These are phyloP conservation scores for Psittacula echo DNA, from an alignment of 2,797 vertebrate genomes.

Conservation along the genomic window DNA sequence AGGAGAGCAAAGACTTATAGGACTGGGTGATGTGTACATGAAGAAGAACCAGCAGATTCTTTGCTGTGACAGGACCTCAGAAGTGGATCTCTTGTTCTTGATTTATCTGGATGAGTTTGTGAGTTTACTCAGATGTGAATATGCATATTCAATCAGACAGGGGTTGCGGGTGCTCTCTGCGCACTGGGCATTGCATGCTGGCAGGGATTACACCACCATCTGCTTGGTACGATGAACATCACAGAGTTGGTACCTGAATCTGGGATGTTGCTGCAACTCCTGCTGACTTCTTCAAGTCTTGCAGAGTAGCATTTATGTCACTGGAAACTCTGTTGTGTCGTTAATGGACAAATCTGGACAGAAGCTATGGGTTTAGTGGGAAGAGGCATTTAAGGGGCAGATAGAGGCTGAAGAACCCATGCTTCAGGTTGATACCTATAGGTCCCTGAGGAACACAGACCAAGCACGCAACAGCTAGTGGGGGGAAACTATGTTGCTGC, in stretches of 20 bases:
- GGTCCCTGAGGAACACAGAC: background rate
- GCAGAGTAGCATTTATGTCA: background rate
- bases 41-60: background rate
- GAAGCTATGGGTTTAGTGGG: background rate
- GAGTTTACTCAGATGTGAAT: background rate
- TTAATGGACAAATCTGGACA: background rate
- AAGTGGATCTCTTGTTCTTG: background rate
- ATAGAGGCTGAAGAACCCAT: background rate
- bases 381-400: background rate
- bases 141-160: slow-evolving; percentile 35
- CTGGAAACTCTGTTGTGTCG: background rate
- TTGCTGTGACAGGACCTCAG: background rate
- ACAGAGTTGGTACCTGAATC: slow-evolving; percentile 22
- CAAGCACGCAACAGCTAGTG: background rate
- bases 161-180: background rate
- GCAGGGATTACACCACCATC: slow-evolving; percentile 55
- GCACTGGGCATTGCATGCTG: slow-evolving; percentile 33
- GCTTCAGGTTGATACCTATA: background rate
- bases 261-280: background rate
- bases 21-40: background rate
- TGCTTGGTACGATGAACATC: slow-evolving; percentile 1
- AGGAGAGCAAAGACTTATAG: background rate
- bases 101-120: background rate
- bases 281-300: slow-evolving; percentile 23
- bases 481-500: background rate